Conservation (phyloP, 1,140 invertebrate species). For the Zaprionus lachaisei region DNA sequence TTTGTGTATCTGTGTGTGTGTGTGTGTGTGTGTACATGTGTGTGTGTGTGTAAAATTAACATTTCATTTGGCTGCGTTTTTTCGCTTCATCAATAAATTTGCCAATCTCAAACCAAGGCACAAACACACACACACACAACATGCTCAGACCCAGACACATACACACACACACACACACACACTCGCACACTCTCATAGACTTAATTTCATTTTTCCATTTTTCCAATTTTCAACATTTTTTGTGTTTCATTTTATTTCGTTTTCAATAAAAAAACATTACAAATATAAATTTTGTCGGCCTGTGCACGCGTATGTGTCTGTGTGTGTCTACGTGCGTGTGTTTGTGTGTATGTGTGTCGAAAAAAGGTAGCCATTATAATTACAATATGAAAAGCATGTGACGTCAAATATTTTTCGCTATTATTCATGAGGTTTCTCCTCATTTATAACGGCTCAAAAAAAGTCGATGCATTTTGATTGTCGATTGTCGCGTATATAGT, state of each 20-base stretch:
- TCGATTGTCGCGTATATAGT: conserved; percentile 70
- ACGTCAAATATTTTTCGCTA: conserved; percentile 77
- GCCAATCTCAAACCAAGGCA: conserved; percentile 39
- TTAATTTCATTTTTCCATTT: conserved; percentile 37
- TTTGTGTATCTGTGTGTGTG: conserved; percentile 18
- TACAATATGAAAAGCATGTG: conserved; percentile 66
- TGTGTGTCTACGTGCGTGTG: not conserved
- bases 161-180: not conserved
- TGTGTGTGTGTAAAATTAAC: conserved; percentile 67
- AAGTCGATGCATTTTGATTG: conserved; percentile 56
- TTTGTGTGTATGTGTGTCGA: conserved; percentile 36
- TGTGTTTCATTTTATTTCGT: conserved; percentile 38
- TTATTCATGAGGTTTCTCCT: conserved; percentile 76
- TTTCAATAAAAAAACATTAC: conserved; percentile 80
- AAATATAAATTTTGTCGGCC: conserved; percentile 66
- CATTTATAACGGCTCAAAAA: conserved; percentile 45
- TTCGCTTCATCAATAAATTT: conserved; percentile 78
- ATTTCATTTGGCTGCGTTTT: conserved; percentile 74
- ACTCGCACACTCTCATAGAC: not conserved
- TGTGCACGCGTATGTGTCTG: not conserved
- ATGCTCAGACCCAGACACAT: too few relatives aligned
- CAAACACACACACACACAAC: not conserved
- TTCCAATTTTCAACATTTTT: conserved; percentile 36
- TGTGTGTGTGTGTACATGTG: conserved; percentile 2
- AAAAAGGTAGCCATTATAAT: conserved; percentile 73